A percentile compares a stretch with the other conserved stretches of the same genome.
Conservation (phyloP, 2,113 vertebrate genomes). For the Aegotheles bennettii region DNA sequence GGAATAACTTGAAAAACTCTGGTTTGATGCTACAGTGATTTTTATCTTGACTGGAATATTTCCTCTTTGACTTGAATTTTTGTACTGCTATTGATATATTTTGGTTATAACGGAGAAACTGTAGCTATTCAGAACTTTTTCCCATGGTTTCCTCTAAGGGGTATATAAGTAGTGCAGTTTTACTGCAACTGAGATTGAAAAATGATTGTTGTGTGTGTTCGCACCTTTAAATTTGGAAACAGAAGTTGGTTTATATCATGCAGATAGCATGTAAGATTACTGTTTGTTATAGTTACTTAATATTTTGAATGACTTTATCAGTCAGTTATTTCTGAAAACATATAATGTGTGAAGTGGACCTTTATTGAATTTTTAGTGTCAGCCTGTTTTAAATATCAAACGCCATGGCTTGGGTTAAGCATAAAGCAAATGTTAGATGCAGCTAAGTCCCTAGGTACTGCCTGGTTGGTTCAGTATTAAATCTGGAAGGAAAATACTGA, state of each 20-base stretch:
- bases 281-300: background rate
- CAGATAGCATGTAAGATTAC: background rate
- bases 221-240: background rate
- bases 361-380: background rate
- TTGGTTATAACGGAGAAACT: background rate
- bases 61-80: background rate
- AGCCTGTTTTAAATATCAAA: conserved; percentile 48
- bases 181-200: background rate
- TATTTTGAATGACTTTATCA: background rate
- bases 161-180: background rate
- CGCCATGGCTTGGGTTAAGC: background rate
- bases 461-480: background rate
- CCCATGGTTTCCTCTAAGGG: background rate
- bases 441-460: background rate
- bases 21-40: background rate
- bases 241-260: rapidly evolving
- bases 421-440: conserved; percentile 29
- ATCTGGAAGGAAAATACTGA: background rate
- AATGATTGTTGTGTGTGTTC: background rate
- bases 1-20: background rate
- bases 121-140: background rate
- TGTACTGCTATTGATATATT: background rate
- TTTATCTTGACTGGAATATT: background rate
- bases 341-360: background rate
- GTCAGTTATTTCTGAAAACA: background rate